Conservation (phyloP, 2,888 invertebrate genomes). For the Apodemia hepburni region DNA sequence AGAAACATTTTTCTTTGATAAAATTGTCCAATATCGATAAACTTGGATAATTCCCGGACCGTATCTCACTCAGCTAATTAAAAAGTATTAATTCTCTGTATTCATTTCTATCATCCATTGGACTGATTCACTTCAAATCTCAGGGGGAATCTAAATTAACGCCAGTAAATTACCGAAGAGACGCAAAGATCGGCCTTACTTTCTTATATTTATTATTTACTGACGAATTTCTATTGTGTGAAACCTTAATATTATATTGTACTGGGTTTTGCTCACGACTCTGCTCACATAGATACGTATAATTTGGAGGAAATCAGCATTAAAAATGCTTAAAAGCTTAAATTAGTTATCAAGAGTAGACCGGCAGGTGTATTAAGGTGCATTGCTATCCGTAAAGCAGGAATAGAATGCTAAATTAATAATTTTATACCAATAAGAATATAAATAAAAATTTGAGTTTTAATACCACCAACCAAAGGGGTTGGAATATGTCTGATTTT, state of each 20-base stretch:
- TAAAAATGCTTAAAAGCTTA: no score
- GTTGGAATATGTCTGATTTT: no score
- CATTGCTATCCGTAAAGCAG: no score
- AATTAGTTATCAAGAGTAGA: no score
- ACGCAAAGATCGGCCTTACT: background rate
- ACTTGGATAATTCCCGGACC: background rate
- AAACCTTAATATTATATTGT: background rate
- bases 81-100: slow-evolving; percentile 10
- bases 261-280: no score
- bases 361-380: no score
- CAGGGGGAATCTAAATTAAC: slow-evolving; percentile 20
- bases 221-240: background rate
- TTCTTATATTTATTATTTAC: background rate
- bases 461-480: no score
- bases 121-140: slow-evolving; percentile 11
- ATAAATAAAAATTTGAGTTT: no score
- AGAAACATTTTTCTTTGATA: background rate
- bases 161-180: slow-evolving; percentile 18
- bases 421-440: no score
- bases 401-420: no score
- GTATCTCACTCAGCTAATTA: background rate
- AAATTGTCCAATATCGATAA: background rate
- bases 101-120: background rate
- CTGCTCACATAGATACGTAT: no score
- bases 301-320: no score